Evolutionary conservation across 1,140 invertebrate genomes (phyloP), one percentile per base, ranked within the genome.

Genomic region (Aphidius ervi): DNA sequence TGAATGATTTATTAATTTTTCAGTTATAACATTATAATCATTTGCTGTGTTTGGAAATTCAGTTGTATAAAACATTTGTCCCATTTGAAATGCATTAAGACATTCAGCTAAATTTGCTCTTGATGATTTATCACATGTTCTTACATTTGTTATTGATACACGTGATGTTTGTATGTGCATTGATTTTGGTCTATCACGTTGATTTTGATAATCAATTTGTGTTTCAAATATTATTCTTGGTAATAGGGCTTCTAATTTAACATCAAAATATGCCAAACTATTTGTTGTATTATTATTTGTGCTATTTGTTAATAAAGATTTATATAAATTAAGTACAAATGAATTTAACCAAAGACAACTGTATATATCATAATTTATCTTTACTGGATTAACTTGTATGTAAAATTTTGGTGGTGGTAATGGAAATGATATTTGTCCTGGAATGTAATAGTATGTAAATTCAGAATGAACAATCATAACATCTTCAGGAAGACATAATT

Each of bases 361-460:
- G 58, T 88, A 83, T 52, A 89, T 81, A 76, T 98, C 95, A 65
- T 97, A 87, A 63, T 86, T 86, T 41, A 97, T 75, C 71, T 92
- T 87, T 46, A 97, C 81, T 1, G 95, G 95, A 80, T 94, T 95
- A 9, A 97, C 71, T 72, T 96, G 89, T 5, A 92, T 86, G 78
- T 93, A 97, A 70, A 97, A 85, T 75, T 97, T 97, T 42, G 94
- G 91, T 52, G 93, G 87, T 20, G 96, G 96, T 58, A 97, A 94
- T 91, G 77, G 59, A 84, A 95, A 97, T 65, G 89, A 88, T 48
- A 92, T 87, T 71, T 95, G 93, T 52, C 93, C 94, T 9, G 95
- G 94, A 82, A 97, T 98, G 77, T 97, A 99, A 80, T 96, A 99
- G 70, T 95, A 93, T 2, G 94, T 96, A 68, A 97, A 93, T 74